phyloP scores from a whole-genome alignment of 2,113 vertebrate species.

The Tychaedon coryphoeus region DNA sequence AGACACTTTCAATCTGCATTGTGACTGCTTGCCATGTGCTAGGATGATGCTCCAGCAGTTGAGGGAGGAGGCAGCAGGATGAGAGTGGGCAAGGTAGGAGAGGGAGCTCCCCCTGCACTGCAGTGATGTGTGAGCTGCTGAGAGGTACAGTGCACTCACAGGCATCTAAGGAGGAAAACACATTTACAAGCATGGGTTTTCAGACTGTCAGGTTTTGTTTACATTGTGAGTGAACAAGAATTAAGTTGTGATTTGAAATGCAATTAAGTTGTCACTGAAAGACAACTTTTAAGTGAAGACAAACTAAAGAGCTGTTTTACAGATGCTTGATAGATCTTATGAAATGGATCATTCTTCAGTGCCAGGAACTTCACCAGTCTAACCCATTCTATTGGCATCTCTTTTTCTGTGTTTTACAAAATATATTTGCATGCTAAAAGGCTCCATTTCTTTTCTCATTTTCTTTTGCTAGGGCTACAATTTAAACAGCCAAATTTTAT shows the following conservation, averaged over 20 bases:
- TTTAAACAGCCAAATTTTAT: background rate
- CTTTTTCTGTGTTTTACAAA: background rate
- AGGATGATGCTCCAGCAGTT: background rate
- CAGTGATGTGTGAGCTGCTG: background rate
- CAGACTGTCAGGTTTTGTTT: background rate
- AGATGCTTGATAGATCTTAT: background rate
- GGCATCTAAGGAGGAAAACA: background rate
- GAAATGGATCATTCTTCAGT: background rate
- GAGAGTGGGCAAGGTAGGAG: background rate
- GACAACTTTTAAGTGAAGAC: background rate
- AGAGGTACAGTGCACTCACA: background rate
- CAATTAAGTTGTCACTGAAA: background rate
- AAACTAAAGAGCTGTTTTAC: background rate
- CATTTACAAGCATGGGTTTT: background rate
- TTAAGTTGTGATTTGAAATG: background rate
- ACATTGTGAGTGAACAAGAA: background rate
- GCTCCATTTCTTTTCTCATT: background rate
- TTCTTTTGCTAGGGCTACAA: background rate
- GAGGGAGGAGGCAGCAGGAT: background rate
- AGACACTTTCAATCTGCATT: background rate
- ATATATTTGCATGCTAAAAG: background rate
- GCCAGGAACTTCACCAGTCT: background rate
- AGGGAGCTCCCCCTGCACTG: background rate
- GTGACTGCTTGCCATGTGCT: rapidly evolving
- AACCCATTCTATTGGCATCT: background rate